Evolutionary conservation across 23 tunicate species (phyloP).

Genomic region (Styela plicata): DNA sequence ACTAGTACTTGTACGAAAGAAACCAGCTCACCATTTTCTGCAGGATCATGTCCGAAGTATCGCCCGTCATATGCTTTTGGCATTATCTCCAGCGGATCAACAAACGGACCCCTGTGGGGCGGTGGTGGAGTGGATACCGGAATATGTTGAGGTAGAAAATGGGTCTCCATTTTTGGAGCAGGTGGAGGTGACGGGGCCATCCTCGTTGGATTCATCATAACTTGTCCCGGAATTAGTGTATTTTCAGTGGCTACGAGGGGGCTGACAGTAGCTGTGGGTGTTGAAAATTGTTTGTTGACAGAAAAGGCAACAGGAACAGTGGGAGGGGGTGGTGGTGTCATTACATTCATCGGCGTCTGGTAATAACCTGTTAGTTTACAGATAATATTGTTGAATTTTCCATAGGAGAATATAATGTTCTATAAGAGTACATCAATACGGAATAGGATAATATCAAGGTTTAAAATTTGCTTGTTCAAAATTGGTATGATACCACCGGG

Average conservation of each 20-base stretch:
- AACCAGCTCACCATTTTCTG: slow-evolving; percentile 20
- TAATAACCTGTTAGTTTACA: neutral
- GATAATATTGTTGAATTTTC: too few species aligned
- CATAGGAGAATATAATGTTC: too few species aligned
- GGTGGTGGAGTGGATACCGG: slow-evolving; percentile 25
- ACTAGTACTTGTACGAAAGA: too few species aligned
- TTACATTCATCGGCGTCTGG: slow-evolving; percentile 23
- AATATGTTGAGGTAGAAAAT: slow-evolving; percentile 23
- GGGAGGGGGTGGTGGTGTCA: slow-evolving; percentile 28
- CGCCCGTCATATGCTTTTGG: slow-evolving; percentile 22
- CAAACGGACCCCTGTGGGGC: slow-evolving; percentile 15
- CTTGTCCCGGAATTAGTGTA: neutral
- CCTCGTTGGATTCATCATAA: neutral
- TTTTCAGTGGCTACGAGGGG: slow-evolving; percentile 16
- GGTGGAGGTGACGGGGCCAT: neutral
- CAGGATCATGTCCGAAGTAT: slow-evolving; percentile 28
- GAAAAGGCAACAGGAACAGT: slow-evolving; percentile 13
- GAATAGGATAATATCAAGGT: too few species aligned
- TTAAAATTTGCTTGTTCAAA: too few species aligned
- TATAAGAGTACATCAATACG: too few species aligned
- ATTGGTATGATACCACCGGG: too few species aligned
- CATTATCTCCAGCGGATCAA: slow-evolving; percentile 14
- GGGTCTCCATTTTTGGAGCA: slow-evolving; percentile 11
- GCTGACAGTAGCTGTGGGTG: slow-evolving; percentile 8
- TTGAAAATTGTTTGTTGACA: slow-evolving; percentile 10